Evolutionary conservation across 2,888 invertebrate species (phyloP).

Genomic region (Disparrhopalites patrizii): DNA sequence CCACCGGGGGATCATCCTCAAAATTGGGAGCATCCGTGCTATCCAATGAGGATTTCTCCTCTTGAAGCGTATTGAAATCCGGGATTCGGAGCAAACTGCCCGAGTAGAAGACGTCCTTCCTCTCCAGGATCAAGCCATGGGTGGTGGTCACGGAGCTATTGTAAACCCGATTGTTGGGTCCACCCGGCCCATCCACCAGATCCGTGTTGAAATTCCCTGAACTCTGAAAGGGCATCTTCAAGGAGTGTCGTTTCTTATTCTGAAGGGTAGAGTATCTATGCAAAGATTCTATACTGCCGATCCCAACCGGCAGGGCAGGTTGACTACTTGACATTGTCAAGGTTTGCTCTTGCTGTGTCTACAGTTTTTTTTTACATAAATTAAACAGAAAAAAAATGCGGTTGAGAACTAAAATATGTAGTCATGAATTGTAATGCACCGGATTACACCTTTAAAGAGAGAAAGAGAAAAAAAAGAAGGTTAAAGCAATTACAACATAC

Average conservation of each 20-base stretch:
- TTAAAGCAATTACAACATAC: constrained; percentile 5
- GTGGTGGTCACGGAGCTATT: constrained; percentile 12
- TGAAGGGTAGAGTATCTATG: constrained; percentile 26
- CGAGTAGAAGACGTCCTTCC: constrained; percentile 85
- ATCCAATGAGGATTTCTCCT: constrained; percentile 46
- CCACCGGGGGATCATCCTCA: constrained; percentile 19
- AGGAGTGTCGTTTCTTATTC: constrained; percentile 40
- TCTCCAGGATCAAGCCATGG: constrained; percentile 68
- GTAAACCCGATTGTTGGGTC: background rate
- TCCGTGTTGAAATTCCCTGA: background rate
- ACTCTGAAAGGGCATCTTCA: constrained; percentile 30
- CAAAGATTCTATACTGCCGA: constrained; percentile 43
- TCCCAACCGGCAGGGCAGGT: constrained; percentile 43
- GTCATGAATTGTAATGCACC: no score
- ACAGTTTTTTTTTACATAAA: no score
- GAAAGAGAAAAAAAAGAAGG: background rate
- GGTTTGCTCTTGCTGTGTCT: constrained; percentile 36
- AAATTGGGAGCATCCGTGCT: constrained; percentile 45
- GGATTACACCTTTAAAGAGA: no score
- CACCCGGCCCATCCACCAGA: constrained; percentile 7
- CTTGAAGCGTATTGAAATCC: constrained; percentile 48
- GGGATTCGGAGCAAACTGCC: constrained; percentile 64
- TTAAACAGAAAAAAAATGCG: background rate
- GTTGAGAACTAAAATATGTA: background rate
- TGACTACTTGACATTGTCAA: constrained; percentile 47